A percentile compares a stretch with the other conserved stretches of the same genome.
Conservation (phyloP, 2,888 invertebrate species). For the Tenthredo livida region DNA sequence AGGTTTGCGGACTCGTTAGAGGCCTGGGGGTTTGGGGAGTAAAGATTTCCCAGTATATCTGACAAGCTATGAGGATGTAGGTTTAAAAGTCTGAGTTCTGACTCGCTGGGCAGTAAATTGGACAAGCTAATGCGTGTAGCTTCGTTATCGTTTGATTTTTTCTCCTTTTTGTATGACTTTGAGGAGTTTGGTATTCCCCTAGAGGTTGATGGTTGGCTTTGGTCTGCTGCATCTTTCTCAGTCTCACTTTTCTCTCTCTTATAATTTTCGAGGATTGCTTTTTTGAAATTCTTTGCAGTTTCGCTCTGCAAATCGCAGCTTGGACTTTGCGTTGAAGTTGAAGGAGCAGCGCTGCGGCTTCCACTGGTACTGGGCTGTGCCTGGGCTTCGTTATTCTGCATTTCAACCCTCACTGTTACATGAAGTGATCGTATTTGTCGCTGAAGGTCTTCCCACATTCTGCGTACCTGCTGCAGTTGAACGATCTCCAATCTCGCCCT, state of each 20-base stretch:
- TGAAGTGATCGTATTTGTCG: constrained; percentile 81
- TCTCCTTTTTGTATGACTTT: constrained; percentile 33
- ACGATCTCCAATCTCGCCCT: constrained; percentile 71
- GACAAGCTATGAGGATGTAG: constrained; percentile 57
- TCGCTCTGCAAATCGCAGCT: constrained; percentile 50
- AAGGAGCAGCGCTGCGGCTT: constrained; percentile 43
- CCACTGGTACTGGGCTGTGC: constrained; percentile 54
- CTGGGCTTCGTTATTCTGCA: constrained; percentile 56
- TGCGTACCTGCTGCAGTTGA: constrained; percentile 82
- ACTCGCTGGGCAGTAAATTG: constrained; percentile 62
- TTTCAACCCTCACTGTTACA: constrained; percentile 76
- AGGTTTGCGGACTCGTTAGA: constrained; percentile 2
- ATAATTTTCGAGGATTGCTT: constrained; percentile 66
- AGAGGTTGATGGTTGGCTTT: constrained; percentile 60
- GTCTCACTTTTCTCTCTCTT: constrained; percentile 64
- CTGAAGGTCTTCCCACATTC: constrained; percentile 84
- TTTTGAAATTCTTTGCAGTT: constrained; percentile 64
- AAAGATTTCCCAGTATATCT: constrained; percentile 59
- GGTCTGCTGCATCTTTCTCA: constrained; percentile 53
- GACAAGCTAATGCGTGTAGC: constrained; percentile 59
- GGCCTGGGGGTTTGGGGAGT: constrained; percentile 37
- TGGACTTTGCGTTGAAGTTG: constrained; percentile 58
- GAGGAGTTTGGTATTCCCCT: constrained; percentile 55
- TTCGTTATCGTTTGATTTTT: constrained; percentile 58
- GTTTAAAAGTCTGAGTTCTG: constrained; percentile 59